Evolutionary conservation across 2,888 invertebrate genomes (phyloP), one percentile per base, ranked within the genome.

Genomic region (Himalopsyche kuldschensis): DNA sequence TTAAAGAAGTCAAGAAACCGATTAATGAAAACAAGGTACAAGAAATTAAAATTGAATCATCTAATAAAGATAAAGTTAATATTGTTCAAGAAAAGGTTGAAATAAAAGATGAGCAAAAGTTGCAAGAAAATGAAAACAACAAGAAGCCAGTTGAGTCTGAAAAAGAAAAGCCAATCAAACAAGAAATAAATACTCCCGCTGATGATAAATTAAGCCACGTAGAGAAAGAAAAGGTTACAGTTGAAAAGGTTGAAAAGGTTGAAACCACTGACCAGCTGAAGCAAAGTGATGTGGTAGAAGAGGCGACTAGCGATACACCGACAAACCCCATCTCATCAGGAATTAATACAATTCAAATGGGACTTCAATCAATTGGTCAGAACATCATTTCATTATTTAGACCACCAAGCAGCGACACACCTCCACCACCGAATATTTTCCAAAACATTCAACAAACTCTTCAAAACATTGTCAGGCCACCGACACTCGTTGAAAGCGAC

Each of bases 381-480:
- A 63, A 63, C 4, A 46, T 82, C 20, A 78, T 46, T 69, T 78
- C 82, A 11, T 63, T 82, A 30, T 63, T 82, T 15, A 31, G 35
- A 20, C 82, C 82, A 10, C 46, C 15, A 30, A 3, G 17, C n/a
- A 27, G 46, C 24, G 46, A 27, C 24, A 4, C 48, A 20, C 15
- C 75, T n/a, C 27, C 80, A 11, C 75, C 78, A n/a, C 78, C 83
- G 0, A 78, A 80, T 77, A 55, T 80, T 17, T 48, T 82, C 31
- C 47, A 79, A 75, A 82, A 82, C 11, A 24, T 82, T 27, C 79
- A 82, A 35, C 32, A 48, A 8, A 48, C 75, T 27, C 4, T 82
- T 6, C 82, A 82, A 79, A 82, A 79, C 15, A 75, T 79, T 30
- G 47, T 82, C 27, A 41, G 79, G 10, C 82, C 82, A n/a, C 47